A percentile compares a stretch with the other conserved stretches of the same genome.
These are phyloP conservation scores for Scelioninae gen. 1 DNA, from an alignment of 2,888 invertebrate species.

Conservation along the genomic window DNA sequence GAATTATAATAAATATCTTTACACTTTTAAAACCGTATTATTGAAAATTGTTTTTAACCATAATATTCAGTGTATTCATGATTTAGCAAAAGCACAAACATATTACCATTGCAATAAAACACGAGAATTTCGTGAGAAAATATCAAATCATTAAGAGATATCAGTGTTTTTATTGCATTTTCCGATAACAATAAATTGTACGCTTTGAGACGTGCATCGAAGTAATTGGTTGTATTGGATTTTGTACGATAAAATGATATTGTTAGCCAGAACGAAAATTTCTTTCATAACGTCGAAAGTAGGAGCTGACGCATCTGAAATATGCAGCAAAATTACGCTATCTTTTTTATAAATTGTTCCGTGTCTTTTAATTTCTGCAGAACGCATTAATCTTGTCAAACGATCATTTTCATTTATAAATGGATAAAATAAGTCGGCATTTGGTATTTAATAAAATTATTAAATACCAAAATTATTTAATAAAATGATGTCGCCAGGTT, in stretches of 20 bases:
- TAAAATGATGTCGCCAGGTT: slow-evolving; percentile 17
- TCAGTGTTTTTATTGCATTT: background rate
- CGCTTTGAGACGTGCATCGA: slow-evolving; percentile 31
- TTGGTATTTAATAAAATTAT: too few relatives aligned
- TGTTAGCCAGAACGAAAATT: slow-evolving; percentile 26
- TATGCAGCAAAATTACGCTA: slow-evolving; percentile 24
- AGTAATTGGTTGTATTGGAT: slow-evolving; percentile 26
- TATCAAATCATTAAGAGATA: slow-evolving; percentile 33
- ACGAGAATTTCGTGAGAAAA: slow-evolving; percentile 52
- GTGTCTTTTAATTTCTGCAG: slow-evolving; percentile 18
- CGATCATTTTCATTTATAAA: slow-evolving; percentile 29
- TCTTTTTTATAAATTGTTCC: slow-evolving; percentile 20
- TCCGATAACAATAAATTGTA: slow-evolving; percentile 6
- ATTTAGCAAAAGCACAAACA: slow-evolving; percentile 48
- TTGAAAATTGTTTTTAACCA: slow-evolving; percentile 19
- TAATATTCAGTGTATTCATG: slow-evolving; percentile 55
- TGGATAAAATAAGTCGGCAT: slow-evolving; percentile 20
- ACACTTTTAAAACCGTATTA: too few relatives aligned
- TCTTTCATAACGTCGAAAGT: slow-evolving; percentile 29
- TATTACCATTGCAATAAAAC: slow-evolving; percentile 26
- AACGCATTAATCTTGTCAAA: slow-evolving; percentile 12
- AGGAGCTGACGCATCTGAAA: slow-evolving; percentile 7
- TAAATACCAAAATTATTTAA: slow-evolving; percentile 51
- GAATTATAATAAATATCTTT: background rate
- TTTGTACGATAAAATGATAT: slow-evolving; percentile 6